phyloP scores from a whole-genome alignment of 1,140 invertebrate genomes.

The Drosophila navojoa region DNA sequence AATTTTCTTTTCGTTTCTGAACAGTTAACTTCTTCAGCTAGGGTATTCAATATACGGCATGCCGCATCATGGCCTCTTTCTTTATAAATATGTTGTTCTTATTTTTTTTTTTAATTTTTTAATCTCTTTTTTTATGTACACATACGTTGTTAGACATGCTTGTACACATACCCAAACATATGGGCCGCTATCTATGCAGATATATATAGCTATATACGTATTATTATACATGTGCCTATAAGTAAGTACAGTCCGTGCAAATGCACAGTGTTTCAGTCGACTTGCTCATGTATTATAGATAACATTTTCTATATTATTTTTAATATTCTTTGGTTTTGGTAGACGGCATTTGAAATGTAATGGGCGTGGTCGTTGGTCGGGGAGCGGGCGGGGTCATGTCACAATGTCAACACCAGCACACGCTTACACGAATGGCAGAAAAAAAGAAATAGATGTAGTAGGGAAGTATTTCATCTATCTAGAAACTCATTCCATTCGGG shows the following conservation, averaged over 20 bases:
- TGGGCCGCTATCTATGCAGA: constrained; percentile 12
- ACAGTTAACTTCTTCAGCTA: constrained; percentile 36
- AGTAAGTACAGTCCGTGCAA: constrained; percentile 56
- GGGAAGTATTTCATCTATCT: constrained; percentile 44
- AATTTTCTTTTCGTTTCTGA: background rate
- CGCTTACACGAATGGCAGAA: background rate
- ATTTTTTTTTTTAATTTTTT: constrained; percentile 1
- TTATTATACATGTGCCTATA: constrained; percentile 39
- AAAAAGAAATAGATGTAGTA: background rate
- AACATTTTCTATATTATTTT: constrained; percentile 13
- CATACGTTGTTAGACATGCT: constrained; percentile 24
- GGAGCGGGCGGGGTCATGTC: constrained; percentile 16
- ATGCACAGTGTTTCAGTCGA: constrained; percentile 69
- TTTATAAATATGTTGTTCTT: constrained; percentile 9
- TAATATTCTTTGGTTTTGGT: constrained; percentile 46
- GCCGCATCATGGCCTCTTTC: constrained; percentile 21
- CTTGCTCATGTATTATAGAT: constrained; percentile 36
- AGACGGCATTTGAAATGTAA: constrained; percentile 40
- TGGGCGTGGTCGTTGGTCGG: background rate
- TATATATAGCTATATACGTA: constrained; percentile 23
- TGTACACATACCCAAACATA: background rate
- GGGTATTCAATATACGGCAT: constrained; percentile 24
- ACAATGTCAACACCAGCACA: constrained; percentile 38
- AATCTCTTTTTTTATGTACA: constrained; percentile 14
- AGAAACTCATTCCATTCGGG: constrained; percentile 28